Percentiles rank a stretch among this genome's conserved stretches.
Conservation (phyloP, 2,113 vertebrate genomes). For the Pithys albifrons region DNA sequence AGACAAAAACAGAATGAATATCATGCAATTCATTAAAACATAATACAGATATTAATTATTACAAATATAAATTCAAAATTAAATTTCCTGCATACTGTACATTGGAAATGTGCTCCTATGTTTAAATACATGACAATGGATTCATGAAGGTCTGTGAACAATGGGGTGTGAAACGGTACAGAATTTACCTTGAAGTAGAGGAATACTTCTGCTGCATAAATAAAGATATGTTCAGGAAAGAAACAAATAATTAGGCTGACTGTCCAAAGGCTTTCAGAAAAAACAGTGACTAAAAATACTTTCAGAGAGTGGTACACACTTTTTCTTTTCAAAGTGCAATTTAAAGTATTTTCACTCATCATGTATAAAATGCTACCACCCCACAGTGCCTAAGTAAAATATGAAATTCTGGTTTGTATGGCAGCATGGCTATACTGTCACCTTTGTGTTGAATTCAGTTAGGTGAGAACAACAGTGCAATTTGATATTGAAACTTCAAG, state of each 20-base stretch:
- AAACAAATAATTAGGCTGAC: constrained; percentile 53
- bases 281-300: not conserved
- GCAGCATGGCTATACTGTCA: not conserved
- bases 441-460: not conserved
- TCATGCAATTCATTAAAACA: not conserved
- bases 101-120: not conserved
- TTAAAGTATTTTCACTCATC: not conserved
- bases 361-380: not conserved
- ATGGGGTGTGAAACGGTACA: constrained; percentile 8
- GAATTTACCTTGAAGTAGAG: constrained; percentile 63
- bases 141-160: constrained; percentile 37
- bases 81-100: not conserved
- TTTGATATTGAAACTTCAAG: not conserved
- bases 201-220: constrained; percentile 65
- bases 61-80: not conserved
- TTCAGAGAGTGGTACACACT: not conserved
- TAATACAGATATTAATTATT: not conserved
- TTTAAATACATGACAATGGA: constrained; percentile 17
- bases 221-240: constrained; percentile 55
- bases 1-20: not conserved
- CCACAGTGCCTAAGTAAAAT: not conserved
- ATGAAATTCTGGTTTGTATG: not conserved
- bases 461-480: not conserved
- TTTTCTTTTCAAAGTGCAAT: not conserved
- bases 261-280: not conserved